Conservation (phyloP, 1,140 invertebrate species). For the Drosophila ercepeae region DNA sequence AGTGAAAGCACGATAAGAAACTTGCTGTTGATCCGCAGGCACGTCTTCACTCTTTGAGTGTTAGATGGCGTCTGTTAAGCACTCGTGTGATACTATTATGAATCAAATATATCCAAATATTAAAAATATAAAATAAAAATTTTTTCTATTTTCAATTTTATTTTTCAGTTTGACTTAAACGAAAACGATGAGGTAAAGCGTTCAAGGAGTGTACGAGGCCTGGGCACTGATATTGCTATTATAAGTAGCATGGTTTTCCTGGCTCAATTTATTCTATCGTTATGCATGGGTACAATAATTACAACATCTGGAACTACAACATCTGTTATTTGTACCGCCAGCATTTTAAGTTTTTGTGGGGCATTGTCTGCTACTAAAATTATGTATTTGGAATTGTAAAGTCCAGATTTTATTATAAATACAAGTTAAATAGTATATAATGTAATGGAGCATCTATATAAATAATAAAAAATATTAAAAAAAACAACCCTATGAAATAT, state of each 20-base stretch:
- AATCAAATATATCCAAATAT: no score
- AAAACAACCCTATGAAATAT: no score
- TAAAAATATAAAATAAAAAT: background rate
- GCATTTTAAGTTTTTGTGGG: slow-evolving; percentile 92
- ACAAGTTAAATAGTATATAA: no score
- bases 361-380: slow-evolving; percentile 93
- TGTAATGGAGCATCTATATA: no score
- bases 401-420: background rate
- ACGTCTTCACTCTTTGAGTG: no score
- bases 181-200: slow-evolving; percentile 85
- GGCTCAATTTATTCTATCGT: slow-evolving; percentile 95
- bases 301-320: slow-evolving; percentile 92
- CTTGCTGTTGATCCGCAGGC: no score
- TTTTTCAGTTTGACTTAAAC: slow-evolving; percentile 87
- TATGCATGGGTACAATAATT: slow-evolving; percentile 94
- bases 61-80: no score
- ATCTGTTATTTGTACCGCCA: slow-evolving; percentile 92
- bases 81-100: no score
- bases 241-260: slow-evolving; percentile 98
- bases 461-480: no score
- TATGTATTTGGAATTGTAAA: slow-evolving; percentile 91
- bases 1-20: no score
- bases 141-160: background rate
- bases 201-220: slow-evolving; percentile 88
- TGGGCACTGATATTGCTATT: slow-evolving; percentile 97